These are phyloP conservation scores for Lophotis ruficrista DNA, from an alignment of 2,113 vertebrate genomes.

Conservation along the genomic window DNA sequence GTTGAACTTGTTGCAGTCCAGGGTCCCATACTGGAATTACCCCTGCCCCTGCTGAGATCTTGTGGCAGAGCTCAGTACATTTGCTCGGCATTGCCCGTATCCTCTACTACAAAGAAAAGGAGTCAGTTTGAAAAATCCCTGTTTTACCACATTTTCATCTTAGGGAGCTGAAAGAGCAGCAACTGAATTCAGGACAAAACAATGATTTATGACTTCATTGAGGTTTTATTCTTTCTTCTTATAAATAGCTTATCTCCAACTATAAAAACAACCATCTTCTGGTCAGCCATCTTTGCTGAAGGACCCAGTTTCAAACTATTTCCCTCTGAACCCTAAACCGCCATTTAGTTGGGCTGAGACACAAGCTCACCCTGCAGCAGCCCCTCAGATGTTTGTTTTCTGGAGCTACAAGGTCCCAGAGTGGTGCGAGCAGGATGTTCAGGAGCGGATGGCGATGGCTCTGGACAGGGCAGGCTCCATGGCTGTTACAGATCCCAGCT, in stretches of 20 bases:
- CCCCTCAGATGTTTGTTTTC: neutral
- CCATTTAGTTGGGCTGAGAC: neutral
- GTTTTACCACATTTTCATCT: neutral
- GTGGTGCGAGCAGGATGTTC: neutral
- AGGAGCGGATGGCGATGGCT: accelerated
- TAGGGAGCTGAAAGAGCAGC: neutral
- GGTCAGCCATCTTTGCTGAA: neutral
- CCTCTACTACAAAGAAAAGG: neutral
- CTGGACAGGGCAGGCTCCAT: neutral
- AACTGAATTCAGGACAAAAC: neutral
- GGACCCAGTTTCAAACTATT: neutral
- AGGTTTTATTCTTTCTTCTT: neutral
- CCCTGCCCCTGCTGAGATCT: neutral
- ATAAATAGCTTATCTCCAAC: neutral
- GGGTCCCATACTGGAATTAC: neutral
- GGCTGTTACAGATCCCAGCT: neutral
- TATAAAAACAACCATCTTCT: neutral
- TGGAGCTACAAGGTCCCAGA: neutral
- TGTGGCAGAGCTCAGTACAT: neutral
- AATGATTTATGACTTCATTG: neutral
- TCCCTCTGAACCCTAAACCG: neutral
- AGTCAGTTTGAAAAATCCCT: neutral
- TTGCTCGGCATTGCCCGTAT: neutral
- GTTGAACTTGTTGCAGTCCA: neutral
- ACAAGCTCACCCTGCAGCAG: neutral